Evolutionary conservation across 2,888 invertebrate genomes (phyloP), one percentile per base, ranked within the genome.

Genomic region (Pedicia rivosa): DNA sequence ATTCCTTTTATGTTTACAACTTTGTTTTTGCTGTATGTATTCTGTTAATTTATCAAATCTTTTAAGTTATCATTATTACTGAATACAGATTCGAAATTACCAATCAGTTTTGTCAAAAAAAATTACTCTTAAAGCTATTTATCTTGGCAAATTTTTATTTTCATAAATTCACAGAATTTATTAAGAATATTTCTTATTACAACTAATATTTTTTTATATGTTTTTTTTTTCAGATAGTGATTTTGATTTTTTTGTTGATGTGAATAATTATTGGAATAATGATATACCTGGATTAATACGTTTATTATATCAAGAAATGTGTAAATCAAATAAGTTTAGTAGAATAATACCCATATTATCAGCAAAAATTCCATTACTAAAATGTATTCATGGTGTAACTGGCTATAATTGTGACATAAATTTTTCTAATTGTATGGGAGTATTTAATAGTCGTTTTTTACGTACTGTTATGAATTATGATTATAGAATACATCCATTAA

Each of bases 311-410:
- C 3, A 8, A 5, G 8, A 7, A 8, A 10, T 24, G 8, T 24
- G 24, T 8, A 8, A 3, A 10, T 24, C 24, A 5, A 4, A n/a
- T 3, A 24, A 24, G n/a, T 24, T 24, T 8, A 24, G 24, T 24
- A 24, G n/a, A 5, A 24, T 24, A 10, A n/a, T 24, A 24, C 3
- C 24, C 8, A 24, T 24, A 24, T 24, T 24, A 4, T 64, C 66
- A 34, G 82, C 84, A 10, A 75, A 77, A 52, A 79, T 78, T 4
- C 86, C 86, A 17, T 79, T 86, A 42, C 71, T 86, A 9, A 82
- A 80, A 52, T 77, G 78, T 53, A 62, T 65, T 42, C 78, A 82
- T 52, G 46, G 59, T 2, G 61, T 64, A 9, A 76, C 77, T 0
- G 59, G 63, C 1, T 67, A 74, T 15, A 68, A 68, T 48, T 73